Conservation (phyloP, 1,140 invertebrate genomes). For the Amyelois transitella region DNA sequence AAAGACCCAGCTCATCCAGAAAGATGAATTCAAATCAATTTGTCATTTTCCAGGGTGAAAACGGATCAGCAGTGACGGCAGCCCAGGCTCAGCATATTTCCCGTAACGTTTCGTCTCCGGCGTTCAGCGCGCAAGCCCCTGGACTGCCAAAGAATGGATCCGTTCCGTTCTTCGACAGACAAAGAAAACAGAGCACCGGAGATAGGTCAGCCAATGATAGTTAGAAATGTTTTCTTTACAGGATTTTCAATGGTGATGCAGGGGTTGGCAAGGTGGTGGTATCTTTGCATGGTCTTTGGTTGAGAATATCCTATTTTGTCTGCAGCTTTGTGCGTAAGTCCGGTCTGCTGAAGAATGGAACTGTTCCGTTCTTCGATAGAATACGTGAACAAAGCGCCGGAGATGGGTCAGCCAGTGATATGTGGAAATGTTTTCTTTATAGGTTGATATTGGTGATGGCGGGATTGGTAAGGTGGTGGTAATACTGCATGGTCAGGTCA, state of each 20-base stretch:
- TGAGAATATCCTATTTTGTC: too few relatives aligned
- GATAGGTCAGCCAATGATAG: slow-evolving; percentile 76
- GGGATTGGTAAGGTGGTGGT: not conserved
- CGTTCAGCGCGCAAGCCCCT: slow-evolving; percentile 86
- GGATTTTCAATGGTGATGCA: not conserved
- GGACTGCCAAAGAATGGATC: slow-evolving; percentile 90
- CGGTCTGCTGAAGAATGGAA: slow-evolving; percentile 90
- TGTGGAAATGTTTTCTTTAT: slow-evolving; percentile 6
- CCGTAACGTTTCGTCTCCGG: slow-evolving; percentile 88
- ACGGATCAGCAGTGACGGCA: slow-evolving; percentile 60
- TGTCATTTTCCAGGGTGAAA: slow-evolving; percentile 36
- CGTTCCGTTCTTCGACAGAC: slow-evolving; percentile 89
- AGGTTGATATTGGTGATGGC: not conserved
- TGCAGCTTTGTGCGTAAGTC: slow-evolving; percentile 86
- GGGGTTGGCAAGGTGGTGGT: not conserved
- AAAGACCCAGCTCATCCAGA: too few relatives aligned
- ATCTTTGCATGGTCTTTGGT: too few relatives aligned
- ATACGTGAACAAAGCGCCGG: slow-evolving; percentile 86
- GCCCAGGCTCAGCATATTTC: slow-evolving; percentile 75
- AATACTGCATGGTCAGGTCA: too few relatives aligned
- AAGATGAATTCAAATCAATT: not conserved
- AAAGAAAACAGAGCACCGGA: slow-evolving; percentile 85
- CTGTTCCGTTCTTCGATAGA: slow-evolving; percentile 89
- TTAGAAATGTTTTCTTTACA: slow-evolving; percentile 2
- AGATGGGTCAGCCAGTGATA: slow-evolving; percentile 76